phyloP scores from a whole-genome alignment of 1,140 invertebrate species.

The Drosophila baimaii region DNA sequence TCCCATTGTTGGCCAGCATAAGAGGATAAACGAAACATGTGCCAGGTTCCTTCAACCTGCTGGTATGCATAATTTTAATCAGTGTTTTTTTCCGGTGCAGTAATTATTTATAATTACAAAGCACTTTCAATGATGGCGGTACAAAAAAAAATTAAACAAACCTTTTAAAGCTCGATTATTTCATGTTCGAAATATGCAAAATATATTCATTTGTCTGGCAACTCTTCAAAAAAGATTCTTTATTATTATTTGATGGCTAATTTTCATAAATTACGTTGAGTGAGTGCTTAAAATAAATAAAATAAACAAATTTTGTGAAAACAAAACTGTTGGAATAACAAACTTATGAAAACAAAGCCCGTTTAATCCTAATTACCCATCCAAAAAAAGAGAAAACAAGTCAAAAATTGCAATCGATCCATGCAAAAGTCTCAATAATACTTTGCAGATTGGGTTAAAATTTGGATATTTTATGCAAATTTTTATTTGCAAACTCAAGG shows the following conservation, averaged over 20 bases:
- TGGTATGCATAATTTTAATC: constrained; percentile 2
- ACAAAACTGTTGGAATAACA: too few relatives aligned
- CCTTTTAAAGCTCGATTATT: background rate
- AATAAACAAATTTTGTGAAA: too few relatives aligned
- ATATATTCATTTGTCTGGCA: too few relatives aligned
- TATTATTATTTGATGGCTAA: background rate
- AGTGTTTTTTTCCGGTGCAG: background rate
- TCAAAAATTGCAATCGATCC: background rate
- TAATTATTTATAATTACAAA: background rate
- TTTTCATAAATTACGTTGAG: too few relatives aligned
- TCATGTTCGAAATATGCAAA: background rate
- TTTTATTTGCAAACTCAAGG: constrained; percentile 23
- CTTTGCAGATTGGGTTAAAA: constrained; percentile 9
- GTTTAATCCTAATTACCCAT: background rate
- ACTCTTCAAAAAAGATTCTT: too few relatives aligned
- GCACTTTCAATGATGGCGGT: background rate
- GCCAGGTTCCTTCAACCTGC: constrained; percentile 15
- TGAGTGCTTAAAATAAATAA: too few relatives aligned
- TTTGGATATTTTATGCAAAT: constrained; percentile 27
- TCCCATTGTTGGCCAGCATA: constrained; percentile 43
- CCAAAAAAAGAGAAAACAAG: background rate
- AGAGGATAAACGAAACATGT: constrained; percentile 6
- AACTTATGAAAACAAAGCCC: background rate
- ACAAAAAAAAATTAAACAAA: background rate
- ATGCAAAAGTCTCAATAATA: constrained; percentile 5